Base-by-base conservation (phyloP, 1,140 invertebrate genomes). In the Nephila pilipes region DNA sequence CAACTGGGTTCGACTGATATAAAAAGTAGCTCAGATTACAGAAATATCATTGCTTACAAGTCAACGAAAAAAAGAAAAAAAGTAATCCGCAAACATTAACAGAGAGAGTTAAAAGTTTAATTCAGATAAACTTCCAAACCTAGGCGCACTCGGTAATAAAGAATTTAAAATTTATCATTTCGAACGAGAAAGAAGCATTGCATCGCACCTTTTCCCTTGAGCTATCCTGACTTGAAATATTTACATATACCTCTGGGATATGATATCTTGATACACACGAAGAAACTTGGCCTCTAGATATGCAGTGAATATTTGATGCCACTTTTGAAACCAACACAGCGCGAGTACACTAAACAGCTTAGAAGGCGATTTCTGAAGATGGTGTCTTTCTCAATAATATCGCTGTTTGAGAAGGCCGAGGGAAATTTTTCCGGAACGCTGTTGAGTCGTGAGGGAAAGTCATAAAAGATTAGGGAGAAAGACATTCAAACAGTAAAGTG, bases 291-390 rank as follows among this genome's bases (percentile, higher is more conserved):
- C 32, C 69, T 32, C 32, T 18, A 75, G 69, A 75, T 32, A 75
- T 16, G 16, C 29, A 29, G 16, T 75, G 69, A 75, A 75, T 75
- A 75, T 75, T 75, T 75, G 69, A 75, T 75, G 29, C 69, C 29
- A 75, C 36, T 75, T 46, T 75, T 75, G 32, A 18, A 75, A 75
- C 69, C 12, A 32, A 18, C 69, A 20, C 69, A 20, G 69, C 69
- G 6, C 46, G 18, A 20, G 69, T 6, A 75, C 69, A 16, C 69
- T 75, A 75, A 75, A 29, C 12, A 36, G 29, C 69, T 75, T 75
- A 75, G 32, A 75, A 75, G 29, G 12, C 69, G 14, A 3, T 6
- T 14, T 32, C 12, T 36, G 6, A 14, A 16, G 32, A 36, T 2
- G 32, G 3, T 4, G 29, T 75, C 69, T 75, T 75, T 75, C 36